phyloP scores from a whole-genome alignment of 2,113 vertebrate species.

The Anseranas semipalmata region DNA sequence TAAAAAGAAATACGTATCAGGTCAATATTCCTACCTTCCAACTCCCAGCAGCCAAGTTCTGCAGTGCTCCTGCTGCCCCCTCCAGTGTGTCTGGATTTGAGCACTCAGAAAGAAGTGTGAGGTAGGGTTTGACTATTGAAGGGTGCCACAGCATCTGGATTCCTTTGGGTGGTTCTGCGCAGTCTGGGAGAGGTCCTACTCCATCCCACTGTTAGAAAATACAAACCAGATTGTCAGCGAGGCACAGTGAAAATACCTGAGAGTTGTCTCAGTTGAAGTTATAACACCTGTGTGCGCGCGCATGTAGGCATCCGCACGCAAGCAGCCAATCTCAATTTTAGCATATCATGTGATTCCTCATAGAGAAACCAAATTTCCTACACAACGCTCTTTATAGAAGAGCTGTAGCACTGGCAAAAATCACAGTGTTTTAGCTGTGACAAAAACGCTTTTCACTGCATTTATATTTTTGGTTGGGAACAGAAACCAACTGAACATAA shows the following conservation, averaged over 20 bases:
- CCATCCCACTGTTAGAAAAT: constrained; percentile 92
- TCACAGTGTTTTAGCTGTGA: neutral
- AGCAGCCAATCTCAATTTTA: neutral
- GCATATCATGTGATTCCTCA: neutral
- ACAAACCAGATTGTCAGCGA: constrained; percentile 28
- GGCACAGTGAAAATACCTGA: neutral
- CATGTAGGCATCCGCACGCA: neutral
- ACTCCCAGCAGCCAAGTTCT: constrained; percentile 98
- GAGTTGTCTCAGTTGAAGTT: neutral
- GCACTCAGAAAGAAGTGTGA: constrained; percentile 99
- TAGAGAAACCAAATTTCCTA: neutral
- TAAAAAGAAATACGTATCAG: neutral
- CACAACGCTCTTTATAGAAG: neutral
- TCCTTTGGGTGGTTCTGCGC: constrained; percentile 94
- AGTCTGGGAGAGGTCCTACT: constrained; percentile 95
- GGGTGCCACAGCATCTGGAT: constrained; percentile 99
- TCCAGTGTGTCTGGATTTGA: constrained; percentile 98
- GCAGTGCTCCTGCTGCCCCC: constrained; percentile 95
- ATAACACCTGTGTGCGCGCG: rapidly evolving
- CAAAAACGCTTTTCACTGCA: neutral
- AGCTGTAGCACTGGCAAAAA: neutral
- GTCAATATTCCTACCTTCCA: constrained; percentile 91
- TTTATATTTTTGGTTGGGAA: neutral
- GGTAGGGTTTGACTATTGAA: constrained; percentile 99
- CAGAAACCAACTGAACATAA: neutral